phyloP scores from a whole-genome alignment of 2,797 vertebrate genomes.

The Sarcoramphus papa region DNA sequence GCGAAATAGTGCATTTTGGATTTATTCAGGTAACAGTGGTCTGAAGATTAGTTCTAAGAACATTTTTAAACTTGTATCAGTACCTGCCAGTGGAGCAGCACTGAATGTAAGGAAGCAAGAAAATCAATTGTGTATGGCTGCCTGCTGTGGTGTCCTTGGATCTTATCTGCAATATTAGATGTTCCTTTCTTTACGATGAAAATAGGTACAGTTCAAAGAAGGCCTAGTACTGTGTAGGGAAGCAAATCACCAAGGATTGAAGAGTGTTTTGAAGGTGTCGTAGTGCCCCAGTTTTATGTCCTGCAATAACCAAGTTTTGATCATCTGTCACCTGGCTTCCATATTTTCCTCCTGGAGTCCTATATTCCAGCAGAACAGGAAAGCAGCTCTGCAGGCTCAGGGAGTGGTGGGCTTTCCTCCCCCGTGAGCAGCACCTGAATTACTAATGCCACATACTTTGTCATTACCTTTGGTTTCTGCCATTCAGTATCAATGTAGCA shows the following conservation, averaged over 20 bases:
- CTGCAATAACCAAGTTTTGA: neutral
- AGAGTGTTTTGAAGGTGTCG: neutral
- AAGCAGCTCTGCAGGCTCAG: neutral
- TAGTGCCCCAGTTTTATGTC: neutral
- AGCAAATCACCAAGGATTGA: neutral
- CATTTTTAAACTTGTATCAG: neutral
- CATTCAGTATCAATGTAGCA: fast-evolving
- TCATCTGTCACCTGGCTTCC: neutral
- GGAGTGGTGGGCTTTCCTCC: neutral
- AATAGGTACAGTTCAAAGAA: neutral
- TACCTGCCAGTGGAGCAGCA: neutral
- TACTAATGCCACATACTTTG: neutral
- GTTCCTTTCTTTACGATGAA: neutral
- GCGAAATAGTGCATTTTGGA: neutral
- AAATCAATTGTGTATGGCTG: conserved; percentile 23
- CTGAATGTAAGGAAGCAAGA: neutral
- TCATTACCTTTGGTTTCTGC: neutral
- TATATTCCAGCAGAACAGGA: neutral
- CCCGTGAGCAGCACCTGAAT: neutral
- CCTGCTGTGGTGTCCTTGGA: conserved; percentile 33
- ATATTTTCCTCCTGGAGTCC: neutral
- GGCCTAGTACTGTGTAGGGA: neutral
- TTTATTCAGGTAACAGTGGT: neutral
- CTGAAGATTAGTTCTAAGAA: neutral
- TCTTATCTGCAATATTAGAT: conserved; percentile 21